A percentile compares a stretch with the other conserved stretches of the same genome.
These are phyloP conservation scores for Ammodytes dubius DNA, from an alignment of 2,113 vertebrate genomes.

Conservation along the genomic window DNA sequence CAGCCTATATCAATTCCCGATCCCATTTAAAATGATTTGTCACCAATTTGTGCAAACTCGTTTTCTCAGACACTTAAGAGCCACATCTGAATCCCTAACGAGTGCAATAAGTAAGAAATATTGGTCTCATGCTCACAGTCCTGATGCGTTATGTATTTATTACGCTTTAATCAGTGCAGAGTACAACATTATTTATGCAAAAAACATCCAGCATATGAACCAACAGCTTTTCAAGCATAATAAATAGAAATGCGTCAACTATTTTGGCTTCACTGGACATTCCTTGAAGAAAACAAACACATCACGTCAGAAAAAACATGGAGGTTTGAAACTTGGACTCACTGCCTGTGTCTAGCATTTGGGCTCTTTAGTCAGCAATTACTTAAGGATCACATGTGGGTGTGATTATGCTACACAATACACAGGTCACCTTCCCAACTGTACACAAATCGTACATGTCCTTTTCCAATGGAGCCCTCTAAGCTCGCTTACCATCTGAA, in stretches of 20 bases:
- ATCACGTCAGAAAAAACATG: constrained; percentile 16
- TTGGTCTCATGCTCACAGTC: background rate
- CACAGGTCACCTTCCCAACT: constrained; percentile 33
- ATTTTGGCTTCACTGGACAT: background rate
- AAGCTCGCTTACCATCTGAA: constrained; percentile 47
- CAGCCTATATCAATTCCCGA: background rate
- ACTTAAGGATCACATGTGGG: constrained; percentile 40
- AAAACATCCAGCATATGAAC: constrained; percentile 30
- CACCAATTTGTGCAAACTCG: background rate
- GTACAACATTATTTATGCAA: constrained; percentile 12
- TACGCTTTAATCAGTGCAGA: constrained; percentile 31
- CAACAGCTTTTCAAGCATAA: constrained; percentile 25
- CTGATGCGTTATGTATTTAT: constrained; percentile 48
- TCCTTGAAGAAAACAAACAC: constrained; percentile 31
- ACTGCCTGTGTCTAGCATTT: background rate
- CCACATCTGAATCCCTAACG: background rate
- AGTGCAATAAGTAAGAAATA: background rate
- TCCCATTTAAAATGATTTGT: background rate
- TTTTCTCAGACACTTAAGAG: constrained; percentile 13
- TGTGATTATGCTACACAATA: constrained; percentile 41
- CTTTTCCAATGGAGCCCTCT: constrained; percentile 39
- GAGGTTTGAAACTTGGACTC: background rate
- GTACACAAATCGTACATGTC: constrained; percentile 22
- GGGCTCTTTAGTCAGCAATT: constrained; percentile 33
- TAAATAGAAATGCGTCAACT: constrained; percentile 31